These are phyloP conservation scores for Lagopus leucura DNA, from an alignment of 2,113 vertebrate species.

Conservation along the genomic window DNA sequence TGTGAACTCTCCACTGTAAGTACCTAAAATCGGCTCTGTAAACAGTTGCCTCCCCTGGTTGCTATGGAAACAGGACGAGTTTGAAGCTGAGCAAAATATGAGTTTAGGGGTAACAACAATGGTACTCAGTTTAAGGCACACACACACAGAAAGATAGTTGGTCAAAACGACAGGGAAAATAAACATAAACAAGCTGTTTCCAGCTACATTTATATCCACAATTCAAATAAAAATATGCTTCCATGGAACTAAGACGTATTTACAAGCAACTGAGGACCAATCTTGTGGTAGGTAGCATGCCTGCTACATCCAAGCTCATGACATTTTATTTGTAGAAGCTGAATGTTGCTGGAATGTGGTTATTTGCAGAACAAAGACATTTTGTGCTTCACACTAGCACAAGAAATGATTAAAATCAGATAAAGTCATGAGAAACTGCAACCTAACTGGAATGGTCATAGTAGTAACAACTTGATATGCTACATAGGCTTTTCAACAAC, in stretches of 20 bases:
- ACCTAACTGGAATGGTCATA: neutral
- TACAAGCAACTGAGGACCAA: neutral
- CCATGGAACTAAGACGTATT: neutral
- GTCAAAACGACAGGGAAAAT: neutral
- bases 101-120: conserved; percentile 28
- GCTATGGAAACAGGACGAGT: neutral
- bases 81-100: conserved; percentile 24
- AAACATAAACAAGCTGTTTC: neutral
- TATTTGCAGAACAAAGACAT: conserved; percentile 19
- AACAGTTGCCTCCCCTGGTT: neutral
- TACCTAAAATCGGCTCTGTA: neutral
- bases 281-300: neutral
- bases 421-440: neutral
- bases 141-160: neutral
- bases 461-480: neutral
- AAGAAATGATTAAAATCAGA: neutral
- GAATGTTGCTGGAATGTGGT: conserved; percentile 23
- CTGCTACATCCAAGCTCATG: neutral
- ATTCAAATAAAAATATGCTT: neutral
- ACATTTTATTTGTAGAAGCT: conserved; percentile 53
- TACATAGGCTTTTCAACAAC: neutral
- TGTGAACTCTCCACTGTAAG: conserved; percentile 47
- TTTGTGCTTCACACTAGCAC: neutral
- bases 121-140: neutral
- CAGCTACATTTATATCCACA: neutral